Conservation (phyloP, 2,888 invertebrate species). For the Sinotaia quadrata region DNA sequence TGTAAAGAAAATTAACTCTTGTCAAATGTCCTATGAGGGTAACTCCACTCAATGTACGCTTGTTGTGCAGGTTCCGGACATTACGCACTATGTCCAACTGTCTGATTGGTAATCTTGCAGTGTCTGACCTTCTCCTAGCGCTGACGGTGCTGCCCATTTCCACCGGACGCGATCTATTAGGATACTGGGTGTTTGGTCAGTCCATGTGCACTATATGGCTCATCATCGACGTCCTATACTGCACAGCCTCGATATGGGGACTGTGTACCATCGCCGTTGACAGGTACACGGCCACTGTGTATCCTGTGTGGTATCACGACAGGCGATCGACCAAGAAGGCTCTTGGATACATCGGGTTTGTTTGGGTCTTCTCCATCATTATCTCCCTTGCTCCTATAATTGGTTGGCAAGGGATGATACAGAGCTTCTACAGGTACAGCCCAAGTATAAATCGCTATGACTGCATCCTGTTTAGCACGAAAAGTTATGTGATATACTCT, state of each 20-base stretch:
- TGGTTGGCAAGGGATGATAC: slow-evolving; percentile 65
- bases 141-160: slow-evolving; percentile 71
- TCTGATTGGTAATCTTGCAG: slow-evolving; percentile 71
- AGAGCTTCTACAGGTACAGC: slow-evolving; percentile 57
- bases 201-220: slow-evolving; percentile 68
- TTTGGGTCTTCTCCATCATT: slow-evolving; percentile 71
- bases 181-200: slow-evolving; percentile 71
- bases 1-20: no score
- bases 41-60: no score
- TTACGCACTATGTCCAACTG: slow-evolving; percentile 71
- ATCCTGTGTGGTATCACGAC: slow-evolving; percentile 71
- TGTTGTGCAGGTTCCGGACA: slow-evolving; percentile 46
- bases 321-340: slow-evolving; percentile 65
- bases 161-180: slow-evolving; percentile 66
- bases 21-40: no score
- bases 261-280: slow-evolving; percentile 72
- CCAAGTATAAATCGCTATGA: slow-evolving; percentile 53
- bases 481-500: slow-evolving; percentile 71
- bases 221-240: slow-evolving; percentile 70
- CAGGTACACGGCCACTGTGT: slow-evolving; percentile 72
- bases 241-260: slow-evolving; percentile 73
- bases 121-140: slow-evolving; percentile 71
- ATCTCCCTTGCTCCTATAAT: slow-evolving; percentile 71
- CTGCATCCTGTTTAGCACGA: slow-evolving; percentile 68
- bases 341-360: slow-evolving; percentile 66